Conservation (phyloP, 2,113 vertebrate genomes). For the Protobothrops mucrosquamatus region DNA sequence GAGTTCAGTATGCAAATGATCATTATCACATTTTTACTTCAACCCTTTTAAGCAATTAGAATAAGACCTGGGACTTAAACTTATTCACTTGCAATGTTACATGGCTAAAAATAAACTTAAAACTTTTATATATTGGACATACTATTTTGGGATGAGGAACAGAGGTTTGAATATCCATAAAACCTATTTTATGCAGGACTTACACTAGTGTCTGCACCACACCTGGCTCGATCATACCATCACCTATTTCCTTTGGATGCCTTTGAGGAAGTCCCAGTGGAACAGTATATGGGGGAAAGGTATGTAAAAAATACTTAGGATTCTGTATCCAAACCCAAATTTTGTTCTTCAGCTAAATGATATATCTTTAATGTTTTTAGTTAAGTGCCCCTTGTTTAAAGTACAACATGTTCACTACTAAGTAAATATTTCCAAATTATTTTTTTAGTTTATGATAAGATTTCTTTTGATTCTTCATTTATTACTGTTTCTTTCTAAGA, state of each 20-base stretch:
- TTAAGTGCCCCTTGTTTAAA: neutral
- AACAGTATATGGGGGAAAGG: constrained; percentile 78
- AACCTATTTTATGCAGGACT: constrained; percentile 74
- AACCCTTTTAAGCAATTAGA: neutral
- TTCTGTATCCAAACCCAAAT: neutral
- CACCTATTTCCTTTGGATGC: constrained; percentile 94
- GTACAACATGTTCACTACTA: neutral
- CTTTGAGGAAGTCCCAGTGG: constrained; percentile 79
- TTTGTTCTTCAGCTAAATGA: neutral
- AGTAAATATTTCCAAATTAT: neutral
- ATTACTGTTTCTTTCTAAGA: neutral
- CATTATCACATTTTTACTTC: neutral
- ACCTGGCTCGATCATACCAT: constrained; percentile 93
- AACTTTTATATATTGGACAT: neutral
- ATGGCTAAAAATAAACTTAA: neutral
- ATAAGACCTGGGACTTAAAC: neutral
- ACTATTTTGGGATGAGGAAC: neutral
- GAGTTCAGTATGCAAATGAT: neutral
- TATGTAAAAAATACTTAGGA: constrained; percentile 48
- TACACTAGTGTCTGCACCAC: constrained; percentile 94
- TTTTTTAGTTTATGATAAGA: neutral
- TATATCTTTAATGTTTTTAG: neutral
- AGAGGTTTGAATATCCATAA: neutral
- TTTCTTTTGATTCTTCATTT: neutral
- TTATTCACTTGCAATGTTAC: neutral